These are phyloP conservation scores for Tuberolachnus salignus DNA, from an alignment of 2,888 invertebrate species.

Conservation along the genomic window DNA sequence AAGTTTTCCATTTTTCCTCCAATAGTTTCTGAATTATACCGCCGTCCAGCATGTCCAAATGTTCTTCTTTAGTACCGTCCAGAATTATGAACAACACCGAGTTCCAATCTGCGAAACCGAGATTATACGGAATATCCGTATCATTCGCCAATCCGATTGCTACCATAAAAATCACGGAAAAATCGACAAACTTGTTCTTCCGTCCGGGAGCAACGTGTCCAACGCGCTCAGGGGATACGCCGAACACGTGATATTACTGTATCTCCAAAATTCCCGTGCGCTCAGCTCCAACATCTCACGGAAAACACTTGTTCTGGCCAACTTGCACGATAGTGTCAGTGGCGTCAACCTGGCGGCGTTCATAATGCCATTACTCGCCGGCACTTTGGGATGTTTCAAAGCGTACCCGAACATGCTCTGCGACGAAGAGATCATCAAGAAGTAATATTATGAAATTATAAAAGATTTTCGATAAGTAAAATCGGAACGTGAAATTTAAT, in stretches of 20 bases:
- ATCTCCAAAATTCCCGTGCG: conserved; percentile 95
- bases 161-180: too few relatives aligned
- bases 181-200: conserved; percentile 81
- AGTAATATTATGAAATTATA: too few relatives aligned
- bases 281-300: conserved; percentile 96
- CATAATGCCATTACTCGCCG: conserved; percentile 88
- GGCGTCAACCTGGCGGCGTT: conserved; percentile 93
- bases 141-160: too few relatives aligned
- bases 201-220: conserved; percentile 93
- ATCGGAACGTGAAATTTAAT: too few relatives aligned
- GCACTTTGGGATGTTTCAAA: conserved; percentile 88
- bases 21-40: conserved; percentile 95
- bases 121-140: too few relatives aligned
- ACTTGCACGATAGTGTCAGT: conserved; percentile 91
- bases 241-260: conserved; percentile 97
- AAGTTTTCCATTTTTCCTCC: conserved; percentile 99
- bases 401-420: conserved; percentile 99
- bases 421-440: too few relatives aligned
- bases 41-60: conserved; percentile 97
- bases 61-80: conserved; percentile 96
- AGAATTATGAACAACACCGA: conserved; percentile 97
- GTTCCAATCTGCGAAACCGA: conserved; percentile 81
- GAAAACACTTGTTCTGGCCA: conserved; percentile 95
- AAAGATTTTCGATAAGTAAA: too few relatives aligned
- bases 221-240: conserved; percentile 95